These are phyloP conservation scores for Smittia sp. DNA, from an alignment of 2,888 invertebrate species.

Conservation along the genomic window DNA sequence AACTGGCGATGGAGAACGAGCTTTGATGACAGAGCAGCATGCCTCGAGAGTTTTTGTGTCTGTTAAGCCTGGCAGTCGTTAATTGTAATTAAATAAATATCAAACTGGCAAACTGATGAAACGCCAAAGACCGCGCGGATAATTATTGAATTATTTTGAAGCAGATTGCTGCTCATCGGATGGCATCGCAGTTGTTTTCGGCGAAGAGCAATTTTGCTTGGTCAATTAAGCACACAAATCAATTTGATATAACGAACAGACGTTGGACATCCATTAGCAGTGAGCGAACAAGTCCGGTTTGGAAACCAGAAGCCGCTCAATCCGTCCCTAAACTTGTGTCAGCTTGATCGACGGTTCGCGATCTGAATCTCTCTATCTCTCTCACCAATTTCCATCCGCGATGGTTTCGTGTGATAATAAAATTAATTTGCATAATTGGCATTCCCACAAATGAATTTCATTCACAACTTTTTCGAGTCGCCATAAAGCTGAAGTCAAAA, in stretches of 20 bases:
- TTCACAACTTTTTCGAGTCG: constrained; percentile 27
- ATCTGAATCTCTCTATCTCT: not conserved
- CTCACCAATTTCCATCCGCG: not conserved
- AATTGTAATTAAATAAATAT: constrained; percentile 5
- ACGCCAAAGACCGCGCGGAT: not conserved
- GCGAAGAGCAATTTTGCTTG: too few species aligned
- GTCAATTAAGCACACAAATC: constrained; percentile 37
- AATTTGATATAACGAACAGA: constrained; percentile 27
- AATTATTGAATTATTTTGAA: not conserved
- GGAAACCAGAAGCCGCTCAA: not conserved
- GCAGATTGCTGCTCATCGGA: too few species aligned
- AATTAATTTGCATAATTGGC: constrained; percentile 40
- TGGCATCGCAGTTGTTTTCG: too few species aligned
- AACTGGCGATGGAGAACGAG: too few species aligned
- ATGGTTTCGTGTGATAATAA: constrained; percentile 25
- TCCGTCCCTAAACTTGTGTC: not conserved
- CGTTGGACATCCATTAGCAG: constrained; percentile 26
- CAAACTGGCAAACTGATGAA: not conserved
- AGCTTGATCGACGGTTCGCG: too few species aligned
- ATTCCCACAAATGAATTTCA: constrained; percentile 25
- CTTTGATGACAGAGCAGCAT: too few species aligned
- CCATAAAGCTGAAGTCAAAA: not conserved
- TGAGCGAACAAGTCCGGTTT: not conserved
- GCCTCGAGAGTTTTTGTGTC: not conserved
- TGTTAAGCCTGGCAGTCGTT: not conserved